Percentiles rank a stretch among this genome's conserved stretches.
Conservation (phyloP, 2,888 invertebrate genomes). For the Harpagoxenus sublaevis region DNA sequence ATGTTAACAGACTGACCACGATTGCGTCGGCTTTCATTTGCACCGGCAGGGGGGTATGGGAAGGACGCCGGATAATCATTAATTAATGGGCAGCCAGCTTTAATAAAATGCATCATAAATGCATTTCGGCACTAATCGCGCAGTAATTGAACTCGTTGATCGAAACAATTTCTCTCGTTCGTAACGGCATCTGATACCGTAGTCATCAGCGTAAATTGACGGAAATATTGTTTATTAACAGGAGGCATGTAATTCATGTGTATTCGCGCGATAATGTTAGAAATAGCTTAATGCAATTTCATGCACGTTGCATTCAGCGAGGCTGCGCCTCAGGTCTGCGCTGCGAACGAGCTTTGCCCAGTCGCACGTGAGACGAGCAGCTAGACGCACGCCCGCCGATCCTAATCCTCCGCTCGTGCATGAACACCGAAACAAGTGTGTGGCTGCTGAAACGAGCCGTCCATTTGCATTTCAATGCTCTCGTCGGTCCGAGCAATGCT, state of each 20-base stretch:
- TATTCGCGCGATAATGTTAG: constrained; percentile 26
- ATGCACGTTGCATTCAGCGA: constrained; percentile 39
- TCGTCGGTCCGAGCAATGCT: constrained; percentile 66
- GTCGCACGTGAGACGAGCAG: constrained; percentile 65
- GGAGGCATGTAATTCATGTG: constrained; percentile 35
- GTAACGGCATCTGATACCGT: constrained; percentile 13
- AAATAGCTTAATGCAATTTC: constrained; percentile 53
- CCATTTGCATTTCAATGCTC: constrained; percentile 73
- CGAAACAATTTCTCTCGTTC: constrained; percentile 33
- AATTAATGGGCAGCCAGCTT: constrained; percentile 46
- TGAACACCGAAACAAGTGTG: constrained; percentile 55
- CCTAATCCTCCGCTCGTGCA: constrained; percentile 55
- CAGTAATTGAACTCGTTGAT: constrained; percentile 40
- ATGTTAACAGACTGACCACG: constrained; percentile 53
- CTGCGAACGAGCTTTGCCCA: constrained; percentile 50
- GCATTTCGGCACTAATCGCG: constrained; percentile 42
- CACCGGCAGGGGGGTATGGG: background rate
- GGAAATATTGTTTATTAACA: constrained; percentile 39
- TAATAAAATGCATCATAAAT: constrained; percentile 56
- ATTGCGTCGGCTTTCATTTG: constrained; percentile 52
- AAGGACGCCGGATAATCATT: constrained; percentile 49
- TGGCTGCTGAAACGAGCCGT: constrained; percentile 57
- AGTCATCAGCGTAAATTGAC: constrained; percentile 18
- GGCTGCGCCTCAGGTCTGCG: constrained; percentile 56
- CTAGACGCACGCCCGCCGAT: constrained; percentile 60